Conservation (phyloP, 2,888 invertebrate genomes). For the Thymelicus acteon region DNA sequence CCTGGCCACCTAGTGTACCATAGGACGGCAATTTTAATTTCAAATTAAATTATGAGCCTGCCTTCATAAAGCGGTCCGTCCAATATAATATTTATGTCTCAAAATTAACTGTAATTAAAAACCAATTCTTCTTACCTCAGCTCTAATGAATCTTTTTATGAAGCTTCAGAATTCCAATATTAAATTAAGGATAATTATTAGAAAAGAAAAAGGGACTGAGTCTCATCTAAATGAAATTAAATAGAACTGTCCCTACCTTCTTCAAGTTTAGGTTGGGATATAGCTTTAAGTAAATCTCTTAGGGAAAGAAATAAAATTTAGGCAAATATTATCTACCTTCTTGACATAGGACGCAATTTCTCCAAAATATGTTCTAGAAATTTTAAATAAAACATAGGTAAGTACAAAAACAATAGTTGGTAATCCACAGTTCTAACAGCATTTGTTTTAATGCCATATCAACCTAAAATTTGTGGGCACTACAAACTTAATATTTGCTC, state of each 20-base stretch:
- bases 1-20: too few species aligned
- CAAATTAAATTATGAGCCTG: too few species aligned
- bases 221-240: conserved; percentile 1
- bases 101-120: conserved; percentile 7
- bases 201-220: neutral
- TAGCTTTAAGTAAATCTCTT: neutral
- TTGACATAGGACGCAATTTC: too few species aligned
- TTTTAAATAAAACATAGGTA: too few species aligned
- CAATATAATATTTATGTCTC: neutral
- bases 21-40: too few species aligned
- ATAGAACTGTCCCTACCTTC: neutral
- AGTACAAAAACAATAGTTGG: too few species aligned
- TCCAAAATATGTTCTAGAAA: too few species aligned
- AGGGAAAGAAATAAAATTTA: too few species aligned
- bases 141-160: neutral
- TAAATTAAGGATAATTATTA: neutral
- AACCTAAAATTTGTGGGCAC: neutral
- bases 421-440: too few species aligned
- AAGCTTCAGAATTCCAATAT: neutral
- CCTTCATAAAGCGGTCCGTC: neutral
- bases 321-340: too few species aligned
- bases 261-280: neutral
- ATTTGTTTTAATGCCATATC: neutral
- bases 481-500: neutral
- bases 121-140: conserved; percentile 6